These are phyloP conservation scores for Esox niger DNA, from an alignment of 2,113 vertebrate species.

Conservation along the genomic window DNA sequence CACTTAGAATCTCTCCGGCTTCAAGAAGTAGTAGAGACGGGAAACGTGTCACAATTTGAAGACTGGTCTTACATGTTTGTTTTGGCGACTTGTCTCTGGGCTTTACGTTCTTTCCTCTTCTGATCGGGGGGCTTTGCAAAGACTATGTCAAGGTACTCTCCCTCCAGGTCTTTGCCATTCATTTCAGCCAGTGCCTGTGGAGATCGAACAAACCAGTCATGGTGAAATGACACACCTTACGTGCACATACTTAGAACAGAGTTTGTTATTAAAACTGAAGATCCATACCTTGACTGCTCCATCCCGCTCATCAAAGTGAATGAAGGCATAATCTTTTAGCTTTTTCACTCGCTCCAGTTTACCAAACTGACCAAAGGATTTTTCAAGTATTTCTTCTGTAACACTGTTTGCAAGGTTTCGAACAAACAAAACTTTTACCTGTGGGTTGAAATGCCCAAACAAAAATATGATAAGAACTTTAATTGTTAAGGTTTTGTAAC, in stretches of 20 bases:
- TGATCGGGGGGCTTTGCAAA: constrained; percentile 98
- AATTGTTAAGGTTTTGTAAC: no score
- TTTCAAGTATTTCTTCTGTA: constrained; percentile 95
- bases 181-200: constrained; percentile 91
- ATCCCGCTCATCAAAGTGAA: constrained; percentile 94
- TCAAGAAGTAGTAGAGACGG: not conserved
- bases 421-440: constrained; percentile 98
- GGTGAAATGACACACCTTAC: not conserved
- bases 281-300: constrained; percentile 89
- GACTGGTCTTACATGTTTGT: constrained; percentile 87
- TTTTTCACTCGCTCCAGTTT: constrained; percentile 98
- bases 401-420: constrained; percentile 94
- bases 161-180: constrained; percentile 97
- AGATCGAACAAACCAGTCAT: not conserved
- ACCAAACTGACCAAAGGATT: constrained; percentile 89
- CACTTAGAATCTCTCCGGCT: not conserved
- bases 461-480: not conserved
- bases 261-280: not conserved
- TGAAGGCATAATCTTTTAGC: constrained; percentile 97
- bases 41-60: not conserved
- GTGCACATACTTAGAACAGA: not conserved
- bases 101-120: constrained; percentile 97
- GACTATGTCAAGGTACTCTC: constrained; percentile 95
- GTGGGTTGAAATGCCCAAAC: constrained; percentile 2
- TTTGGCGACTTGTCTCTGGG: constrained; percentile 95